Conservation (phyloP, 2,113 vertebrate genomes). For the Catagonus wagneri region DNA sequence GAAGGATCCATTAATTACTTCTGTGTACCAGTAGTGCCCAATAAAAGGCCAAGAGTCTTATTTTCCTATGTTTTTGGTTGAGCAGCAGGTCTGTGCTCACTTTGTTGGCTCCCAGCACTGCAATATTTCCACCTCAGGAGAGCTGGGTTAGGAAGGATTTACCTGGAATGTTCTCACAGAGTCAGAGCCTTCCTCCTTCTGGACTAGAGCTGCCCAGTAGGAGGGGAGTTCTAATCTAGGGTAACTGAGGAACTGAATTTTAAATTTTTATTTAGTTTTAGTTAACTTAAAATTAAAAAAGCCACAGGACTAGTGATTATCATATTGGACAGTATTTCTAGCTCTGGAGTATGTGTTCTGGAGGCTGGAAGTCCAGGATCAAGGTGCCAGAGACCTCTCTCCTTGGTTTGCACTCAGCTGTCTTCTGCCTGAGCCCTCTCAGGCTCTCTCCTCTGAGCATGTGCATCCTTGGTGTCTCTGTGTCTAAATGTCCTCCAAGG, state of each 20-base stretch:
- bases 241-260: neutral
- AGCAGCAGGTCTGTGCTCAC: neutral
- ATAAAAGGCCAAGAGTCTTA: neutral
- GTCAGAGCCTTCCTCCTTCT: neutral
- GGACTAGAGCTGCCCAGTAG: neutral
- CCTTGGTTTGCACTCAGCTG: neutral
- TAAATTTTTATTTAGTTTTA: neutral
- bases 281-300: conserved; percentile 1
- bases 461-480: neutral
- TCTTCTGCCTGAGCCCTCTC: neutral
- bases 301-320: neutral
- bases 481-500: neutral
- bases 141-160: neutral
- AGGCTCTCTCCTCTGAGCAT: neutral
- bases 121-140: neutral
- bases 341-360: too few species aligned
- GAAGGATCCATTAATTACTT: neutral
- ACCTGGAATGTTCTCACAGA: neutral
- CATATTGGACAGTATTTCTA: neutral
- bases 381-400: neutral
- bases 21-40: neutral
- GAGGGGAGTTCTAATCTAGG: neutral
- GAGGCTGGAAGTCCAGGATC: neutral
- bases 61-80: neutral
- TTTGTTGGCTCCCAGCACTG: neutral